Base-by-base conservation (phyloP, 2,797 vertebrate species). In the Cottoperca gobio region DNA sequence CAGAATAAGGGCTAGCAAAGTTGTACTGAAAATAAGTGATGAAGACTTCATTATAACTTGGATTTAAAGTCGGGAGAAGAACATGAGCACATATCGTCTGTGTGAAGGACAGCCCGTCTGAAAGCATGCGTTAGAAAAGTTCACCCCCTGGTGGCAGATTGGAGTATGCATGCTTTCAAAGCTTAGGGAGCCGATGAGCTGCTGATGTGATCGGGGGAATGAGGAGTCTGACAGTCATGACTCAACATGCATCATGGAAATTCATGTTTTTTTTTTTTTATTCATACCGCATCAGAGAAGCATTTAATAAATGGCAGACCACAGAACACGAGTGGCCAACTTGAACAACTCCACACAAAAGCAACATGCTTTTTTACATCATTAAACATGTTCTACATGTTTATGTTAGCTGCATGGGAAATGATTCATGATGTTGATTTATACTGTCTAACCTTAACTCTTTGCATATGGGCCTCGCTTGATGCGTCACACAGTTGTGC, bases 141-240 rank as follows among this genome's bases (percentile, higher is more conserved):
- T 70, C 86, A 33, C 92, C 92, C 92, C 86, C 93, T 93, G 69
- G 91, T 94, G 93, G 92, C 43, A 8, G 60, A 46, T 6, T 7
- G 9, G 9, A 48, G 83, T 7, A 88, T 39, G 43, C n/a, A 21
- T 35, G 40, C 31, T 61, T 60, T 59, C 26, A 76, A 33, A 46
- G 37, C 43, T 7, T 19, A 0, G 1, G 2, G 23, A 74, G 48
- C 35, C 39, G 35, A 39, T 3, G 8, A 54, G 55, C 60, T 66
- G 75, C 60, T 66, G 75, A 64, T 67, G 70, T 58, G 76, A 85
- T 76, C 0, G 0, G 45, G 42, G 28, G 28, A 79, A 67, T 16
- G 26, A 74, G 57, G 31, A 82, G 35, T 17, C 40, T 42, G 78
- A 73, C 52, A 58, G 57, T 46, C 60, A 57, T 67, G 69, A 33